phyloP scores from a whole-genome alignment of 2,888 invertebrate genomes.

The Belgica antarctica region DNA sequence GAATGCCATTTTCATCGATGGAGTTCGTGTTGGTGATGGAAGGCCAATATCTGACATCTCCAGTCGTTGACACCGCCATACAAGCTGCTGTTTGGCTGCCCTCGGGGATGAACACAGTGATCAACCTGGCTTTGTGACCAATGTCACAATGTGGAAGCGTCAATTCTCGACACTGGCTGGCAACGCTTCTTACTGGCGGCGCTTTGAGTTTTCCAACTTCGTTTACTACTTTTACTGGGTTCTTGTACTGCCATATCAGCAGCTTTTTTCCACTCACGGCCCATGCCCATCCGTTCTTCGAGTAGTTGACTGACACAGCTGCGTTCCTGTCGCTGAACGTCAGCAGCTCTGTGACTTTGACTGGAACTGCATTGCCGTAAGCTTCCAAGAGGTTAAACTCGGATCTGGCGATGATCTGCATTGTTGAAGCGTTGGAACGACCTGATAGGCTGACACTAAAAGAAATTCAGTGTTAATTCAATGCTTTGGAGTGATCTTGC shows the following conservation, averaged over 20 bases:
- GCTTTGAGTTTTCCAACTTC: slow-evolving; percentile 50
- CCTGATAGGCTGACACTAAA: slow-evolving; percentile 57
- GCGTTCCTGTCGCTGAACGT: slow-evolving; percentile 69
- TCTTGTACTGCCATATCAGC: slow-evolving; percentile 78
- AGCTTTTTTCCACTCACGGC: slow-evolving; percentile 80
- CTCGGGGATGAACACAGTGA: slow-evolving; percentile 66
- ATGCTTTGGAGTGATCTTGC: background rate
- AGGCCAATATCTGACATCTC: slow-evolving; percentile 87
- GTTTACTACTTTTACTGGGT: slow-evolving; percentile 49
- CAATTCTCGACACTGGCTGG: slow-evolving; percentile 76
- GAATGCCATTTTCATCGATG: slow-evolving; percentile 78
- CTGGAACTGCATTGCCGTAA: slow-evolving; percentile 79
- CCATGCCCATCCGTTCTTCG: slow-evolving; percentile 60
- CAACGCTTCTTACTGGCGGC: slow-evolving; percentile 55
- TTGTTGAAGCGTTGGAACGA: slow-evolving; percentile 62
- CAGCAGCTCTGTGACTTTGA: slow-evolving; percentile 83
- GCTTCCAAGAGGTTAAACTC: slow-evolving; percentile 72
- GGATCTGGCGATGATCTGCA: slow-evolving; percentile 74
- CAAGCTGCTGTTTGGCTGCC: slow-evolving; percentile 73
- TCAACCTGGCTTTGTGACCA: slow-evolving; percentile 82
- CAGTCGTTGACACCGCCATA: slow-evolving; percentile 91
- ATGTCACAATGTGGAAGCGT: slow-evolving; percentile 88
- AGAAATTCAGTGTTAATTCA: background rate
- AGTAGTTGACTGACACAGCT: slow-evolving; percentile 57
- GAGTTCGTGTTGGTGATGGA: slow-evolving; percentile 82